Base-by-base conservation (phyloP, 2,888 invertebrate species). In the Plebejus melissa region DNA sequence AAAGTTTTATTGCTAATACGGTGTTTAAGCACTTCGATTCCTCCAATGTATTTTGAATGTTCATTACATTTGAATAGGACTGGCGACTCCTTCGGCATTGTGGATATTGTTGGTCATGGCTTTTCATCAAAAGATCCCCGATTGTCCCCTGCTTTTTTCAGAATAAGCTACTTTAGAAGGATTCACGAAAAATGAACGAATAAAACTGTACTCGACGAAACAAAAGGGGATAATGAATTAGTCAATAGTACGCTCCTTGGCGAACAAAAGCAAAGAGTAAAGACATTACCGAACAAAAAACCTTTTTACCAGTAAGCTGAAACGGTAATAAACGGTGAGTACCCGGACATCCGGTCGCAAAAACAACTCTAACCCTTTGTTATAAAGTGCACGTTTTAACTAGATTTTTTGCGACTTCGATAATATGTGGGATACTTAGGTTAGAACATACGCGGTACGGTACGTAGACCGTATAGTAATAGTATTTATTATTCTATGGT, bases 281-380 rank as follows among this genome's bases (percentile, higher is more conserved):
- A 65, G 32, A 65, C 65, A 65, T 65, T 65, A 65, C 65, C 36
- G 32, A 65, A 65, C 65, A 65, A 65, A 65, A 65, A 65, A 65
- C 65, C 65, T 65, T 65, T 65, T 65, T 65, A 65, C 65, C 65
- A 16, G 65, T 32, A 65, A 32, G 32, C 65, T 32, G 65, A 32
- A 65, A 36, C 65, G 32, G 65, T 36, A 65, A 65, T 65, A 65
- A 65, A 65, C 65, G 65, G 65, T 36, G 4, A 32, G 65, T 36
- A 65, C 32, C 3, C 16, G 16, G 65, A 65, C 13, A 65, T 65
- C 32, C 32, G 13, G 13, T 9, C 65, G 36, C 9, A 13, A 65
- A 65, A 65, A 36, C 32, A 32, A 65, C 65, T 65, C 32, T 65
- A 65, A 32, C 32, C 1, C 65, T 16, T 65, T 65, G 65, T 65